Evolutionary conservation across 2,113 vertebrate genomes (phyloP).

Genomic region (Orycteropus afer): DNA sequence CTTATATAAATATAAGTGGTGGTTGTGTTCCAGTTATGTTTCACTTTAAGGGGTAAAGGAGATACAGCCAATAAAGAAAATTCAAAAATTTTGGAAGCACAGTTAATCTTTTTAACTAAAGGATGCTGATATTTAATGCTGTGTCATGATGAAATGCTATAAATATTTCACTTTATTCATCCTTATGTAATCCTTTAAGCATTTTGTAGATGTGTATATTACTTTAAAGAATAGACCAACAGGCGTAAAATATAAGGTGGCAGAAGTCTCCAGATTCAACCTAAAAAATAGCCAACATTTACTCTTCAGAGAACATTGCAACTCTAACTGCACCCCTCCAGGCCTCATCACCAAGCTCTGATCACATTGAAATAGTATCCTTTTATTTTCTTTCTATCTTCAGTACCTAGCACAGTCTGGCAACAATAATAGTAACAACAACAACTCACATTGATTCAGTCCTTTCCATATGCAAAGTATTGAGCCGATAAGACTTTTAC

Average conservation of each 20-base stretch:
- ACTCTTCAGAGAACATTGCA: constrained; percentile 8
- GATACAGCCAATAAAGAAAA: constrained; percentile 41
- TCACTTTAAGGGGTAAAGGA: constrained; percentile 19
- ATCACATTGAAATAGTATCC: background rate
- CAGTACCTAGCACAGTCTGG: background rate
- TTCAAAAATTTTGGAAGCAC: background rate
- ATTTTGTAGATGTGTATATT: background rate
- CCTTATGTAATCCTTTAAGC: background rate
- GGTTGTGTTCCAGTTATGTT: background rate
- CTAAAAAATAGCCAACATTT: background rate
- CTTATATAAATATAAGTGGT: constrained; percentile 25
- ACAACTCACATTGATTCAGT: background rate
- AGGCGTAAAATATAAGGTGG: background rate
- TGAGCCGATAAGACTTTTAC: background rate
- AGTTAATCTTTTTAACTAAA: background rate
- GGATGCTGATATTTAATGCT: background rate
- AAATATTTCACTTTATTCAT: background rate
- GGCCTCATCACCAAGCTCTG: background rate
- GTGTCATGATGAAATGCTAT: background rate
- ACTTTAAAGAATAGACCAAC: background rate
- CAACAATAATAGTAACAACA: background rate
- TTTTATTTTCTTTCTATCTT: background rate
- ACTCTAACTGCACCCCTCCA: background rate
- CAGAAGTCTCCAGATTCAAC: background rate
- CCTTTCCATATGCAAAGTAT: background rate